These are phyloP conservation scores for Paramisgurnus dabryanus DNA, from an alignment of 2,113 vertebrate genomes.

Conservation along the genomic window DNA sequence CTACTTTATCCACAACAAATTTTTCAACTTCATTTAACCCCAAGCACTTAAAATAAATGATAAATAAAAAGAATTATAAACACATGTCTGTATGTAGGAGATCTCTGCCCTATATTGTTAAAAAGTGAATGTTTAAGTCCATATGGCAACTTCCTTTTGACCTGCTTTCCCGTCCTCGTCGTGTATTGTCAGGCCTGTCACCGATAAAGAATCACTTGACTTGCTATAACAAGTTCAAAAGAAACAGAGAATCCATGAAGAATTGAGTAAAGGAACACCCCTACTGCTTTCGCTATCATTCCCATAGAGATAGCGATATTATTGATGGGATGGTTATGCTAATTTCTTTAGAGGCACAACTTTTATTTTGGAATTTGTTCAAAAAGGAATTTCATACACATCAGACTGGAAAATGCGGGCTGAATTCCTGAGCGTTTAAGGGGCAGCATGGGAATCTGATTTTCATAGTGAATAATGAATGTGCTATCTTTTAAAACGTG, in stretches of 20 bases:
- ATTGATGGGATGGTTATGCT: constrained; percentile 94
- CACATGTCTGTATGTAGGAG: constrained; percentile 40
- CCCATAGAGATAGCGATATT: constrained; percentile 93
- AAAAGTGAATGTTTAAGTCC: constrained; percentile 92
- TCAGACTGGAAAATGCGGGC: constrained; percentile 81
- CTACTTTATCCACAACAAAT: constrained; percentile 9
- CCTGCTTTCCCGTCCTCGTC: constrained; percentile 90
- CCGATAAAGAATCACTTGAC: constrained; percentile 99
- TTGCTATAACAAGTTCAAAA: constrained; percentile 98
- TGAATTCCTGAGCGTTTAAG: constrained; percentile 85
- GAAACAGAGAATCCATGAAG: constrained; percentile 94
- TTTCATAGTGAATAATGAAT: constrained; percentile 77
- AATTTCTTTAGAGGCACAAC: constrained; percentile 83
- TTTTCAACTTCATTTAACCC: constrained; percentile 24
- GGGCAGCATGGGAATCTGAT: constrained; percentile 79
- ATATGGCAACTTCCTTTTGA: constrained; percentile 96
- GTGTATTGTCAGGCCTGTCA: constrained; percentile 95
- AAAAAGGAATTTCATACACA: constrained; percentile 86
- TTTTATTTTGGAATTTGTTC: constrained; percentile 88
- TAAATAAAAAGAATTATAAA: constrained; percentile 17
- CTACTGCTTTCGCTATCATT: constrained; percentile 90
- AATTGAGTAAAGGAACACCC: constrained; percentile 94
- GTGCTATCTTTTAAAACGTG: constrained; percentile 62
- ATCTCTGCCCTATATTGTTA: constrained; percentile 80
- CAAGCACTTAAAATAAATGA: constrained; percentile 9